Evolutionary conservation across 2,113 vertebrate genomes (phyloP).

Genomic region (Myrmophylax atrothorax): DNA sequence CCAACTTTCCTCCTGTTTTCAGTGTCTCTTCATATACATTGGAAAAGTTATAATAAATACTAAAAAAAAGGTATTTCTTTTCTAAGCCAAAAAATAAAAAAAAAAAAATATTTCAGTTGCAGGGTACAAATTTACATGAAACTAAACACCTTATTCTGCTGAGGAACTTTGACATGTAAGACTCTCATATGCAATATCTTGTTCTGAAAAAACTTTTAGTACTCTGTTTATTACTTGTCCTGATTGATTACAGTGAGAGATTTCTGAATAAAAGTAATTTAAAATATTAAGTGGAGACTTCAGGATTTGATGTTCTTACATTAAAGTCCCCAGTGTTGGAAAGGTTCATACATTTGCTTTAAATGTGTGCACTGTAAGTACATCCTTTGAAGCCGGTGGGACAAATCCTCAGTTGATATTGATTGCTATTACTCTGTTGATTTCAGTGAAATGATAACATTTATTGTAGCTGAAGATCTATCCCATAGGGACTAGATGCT

Average conservation of each 20-base stretch:
- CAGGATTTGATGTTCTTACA: neutral
- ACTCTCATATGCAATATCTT: neutral
- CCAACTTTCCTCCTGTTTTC: neutral
- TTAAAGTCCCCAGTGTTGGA: neutral
- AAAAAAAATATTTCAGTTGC: neutral
- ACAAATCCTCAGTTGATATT: neutral
- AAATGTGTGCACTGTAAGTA: neutral
- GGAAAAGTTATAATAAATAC: neutral
- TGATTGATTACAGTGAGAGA: neutral
- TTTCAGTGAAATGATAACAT: slow-evolving; percentile 10
- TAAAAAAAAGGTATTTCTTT: neutral
- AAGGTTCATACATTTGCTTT: slow-evolving; percentile 4
- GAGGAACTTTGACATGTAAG: neutral
- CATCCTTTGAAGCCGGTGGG: slow-evolving; percentile 1
- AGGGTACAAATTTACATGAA: neutral
- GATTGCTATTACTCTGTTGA: neutral
- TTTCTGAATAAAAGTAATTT: neutral
- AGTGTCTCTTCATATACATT: neutral
- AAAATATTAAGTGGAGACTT: slow-evolving; percentile 20
- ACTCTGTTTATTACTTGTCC: neutral
- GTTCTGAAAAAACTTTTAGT: neutral
- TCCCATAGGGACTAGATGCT: neutral
- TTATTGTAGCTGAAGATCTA: neutral
- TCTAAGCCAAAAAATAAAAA: neutral
- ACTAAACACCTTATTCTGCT: neutral